Percentiles rank a stretch among this genome's conserved stretches.
These are phyloP conservation scores for Ctenochaetus hawaiiensis DNA, from an alignment of 2,797 vertebrate genomes.

Conservation along the genomic window DNA sequence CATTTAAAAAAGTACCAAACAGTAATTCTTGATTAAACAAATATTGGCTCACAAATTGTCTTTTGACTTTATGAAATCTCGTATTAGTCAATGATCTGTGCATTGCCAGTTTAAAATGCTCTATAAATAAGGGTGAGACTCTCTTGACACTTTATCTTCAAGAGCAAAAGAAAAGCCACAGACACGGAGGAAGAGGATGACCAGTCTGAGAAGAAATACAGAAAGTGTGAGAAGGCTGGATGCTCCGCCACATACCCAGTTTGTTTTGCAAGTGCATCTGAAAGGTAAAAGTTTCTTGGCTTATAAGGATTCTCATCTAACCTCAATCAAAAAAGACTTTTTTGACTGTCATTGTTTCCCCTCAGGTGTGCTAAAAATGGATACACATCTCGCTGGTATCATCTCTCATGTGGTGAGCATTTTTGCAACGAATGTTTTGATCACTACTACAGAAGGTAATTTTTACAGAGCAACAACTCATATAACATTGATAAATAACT, in stretches of 20 bases:
- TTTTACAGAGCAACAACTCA: background rate
- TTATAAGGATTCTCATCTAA: background rate
- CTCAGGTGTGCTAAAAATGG: slow-evolving; percentile 97
- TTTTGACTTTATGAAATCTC: too few species aligned
- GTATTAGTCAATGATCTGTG: background rate
- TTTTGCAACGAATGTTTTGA: slow-evolving; percentile 99
- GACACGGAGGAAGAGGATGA: slow-evolving; percentile 93
- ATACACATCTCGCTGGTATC: slow-evolving; percentile 98
- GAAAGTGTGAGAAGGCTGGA: slow-evolving; percentile 98
- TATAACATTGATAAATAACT: background rate
- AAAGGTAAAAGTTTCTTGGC: slow-evolving; percentile 85
- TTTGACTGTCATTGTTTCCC: background rate
- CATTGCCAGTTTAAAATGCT: background rate
- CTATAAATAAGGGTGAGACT: background rate
- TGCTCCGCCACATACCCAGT: slow-evolving; percentile 95
- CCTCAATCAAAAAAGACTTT: background rate
- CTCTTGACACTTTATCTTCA: slow-evolving; percentile 1
- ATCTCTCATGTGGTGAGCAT: slow-evolving; percentile 97
- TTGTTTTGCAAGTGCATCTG: slow-evolving; percentile 97
- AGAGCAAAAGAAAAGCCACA: slow-evolving; percentile 93
- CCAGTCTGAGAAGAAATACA: slow-evolving; percentile 94
- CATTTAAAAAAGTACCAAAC: too few species aligned
- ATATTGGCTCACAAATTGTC: too few species aligned
- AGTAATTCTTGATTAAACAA: too few species aligned
- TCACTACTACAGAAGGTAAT: slow-evolving; percentile 97